phyloP scores from a whole-genome alignment of 2,888 invertebrate genomes.

The Andrena praecox region DNA sequence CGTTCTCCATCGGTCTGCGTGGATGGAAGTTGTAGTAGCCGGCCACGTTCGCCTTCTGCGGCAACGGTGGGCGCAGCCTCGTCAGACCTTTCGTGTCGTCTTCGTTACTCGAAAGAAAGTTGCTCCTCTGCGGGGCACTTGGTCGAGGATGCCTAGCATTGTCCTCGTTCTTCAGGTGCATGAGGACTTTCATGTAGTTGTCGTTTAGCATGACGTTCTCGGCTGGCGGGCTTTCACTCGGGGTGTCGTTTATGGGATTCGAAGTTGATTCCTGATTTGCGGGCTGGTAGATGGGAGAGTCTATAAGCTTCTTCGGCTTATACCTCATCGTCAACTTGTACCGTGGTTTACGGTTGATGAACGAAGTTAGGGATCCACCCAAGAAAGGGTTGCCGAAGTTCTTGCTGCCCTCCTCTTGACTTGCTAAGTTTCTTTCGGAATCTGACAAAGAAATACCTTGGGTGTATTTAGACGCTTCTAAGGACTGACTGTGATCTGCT shows the following conservation, averaged over 20 bases:
- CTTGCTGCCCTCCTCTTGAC: background rate
- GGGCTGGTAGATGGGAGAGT: background rate
- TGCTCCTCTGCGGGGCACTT: slow-evolving; percentile 10
- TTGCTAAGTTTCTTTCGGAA: background rate
- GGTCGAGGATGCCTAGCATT: background rate
- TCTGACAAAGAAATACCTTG: background rate
- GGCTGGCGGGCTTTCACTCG: background rate
- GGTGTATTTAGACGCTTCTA: background rate
- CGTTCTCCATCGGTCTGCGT: slow-evolving; percentile 6
- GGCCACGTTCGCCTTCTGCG: slow-evolving; percentile 43
- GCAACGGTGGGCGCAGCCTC: slow-evolving; percentile 62
- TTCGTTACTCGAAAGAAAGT: background rate
- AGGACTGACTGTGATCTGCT: background rate
- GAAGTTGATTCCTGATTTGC: background rate
- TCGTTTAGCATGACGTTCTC: background rate
- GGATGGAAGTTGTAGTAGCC: slow-evolving; percentile 58
- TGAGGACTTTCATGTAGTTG: slow-evolving; percentile 58
- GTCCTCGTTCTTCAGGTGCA: slow-evolving; percentile 47
- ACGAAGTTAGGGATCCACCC: background rate
- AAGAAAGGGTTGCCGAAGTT: background rate
- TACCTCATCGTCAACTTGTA: slow-evolving; percentile 58
- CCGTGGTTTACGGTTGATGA: slow-evolving; percentile 34
- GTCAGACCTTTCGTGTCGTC: slow-evolving; percentile 51
- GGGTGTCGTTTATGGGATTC: background rate
- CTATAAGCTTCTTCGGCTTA: slow-evolving; percentile 33